Percentiles rank a stretch among this genome's conserved stretches.
Evolutionary conservation across 2,888 invertebrate species (phyloP).

Genomic region (Machimus atricapillus): DNA sequence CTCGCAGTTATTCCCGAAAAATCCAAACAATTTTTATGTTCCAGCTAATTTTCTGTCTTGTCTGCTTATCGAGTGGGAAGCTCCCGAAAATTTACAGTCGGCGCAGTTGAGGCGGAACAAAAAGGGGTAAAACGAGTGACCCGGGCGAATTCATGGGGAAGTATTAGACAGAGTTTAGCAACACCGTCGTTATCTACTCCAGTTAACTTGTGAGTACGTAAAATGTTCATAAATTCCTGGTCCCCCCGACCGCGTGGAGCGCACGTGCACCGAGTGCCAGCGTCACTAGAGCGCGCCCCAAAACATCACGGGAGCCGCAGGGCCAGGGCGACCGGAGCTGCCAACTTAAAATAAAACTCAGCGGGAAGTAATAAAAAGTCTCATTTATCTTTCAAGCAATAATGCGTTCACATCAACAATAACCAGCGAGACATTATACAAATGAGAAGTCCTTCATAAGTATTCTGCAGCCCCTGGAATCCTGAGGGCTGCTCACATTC

Average conservation of each 20-base stretch:
- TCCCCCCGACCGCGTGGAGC: neutral
- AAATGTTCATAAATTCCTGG: neutral
- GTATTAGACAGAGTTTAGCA: neutral
- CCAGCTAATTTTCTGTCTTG: neutral
- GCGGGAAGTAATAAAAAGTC: slow-evolving; percentile 37
- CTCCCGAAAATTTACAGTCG: neutral
- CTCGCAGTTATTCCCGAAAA: neutral
- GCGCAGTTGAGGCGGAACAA: neutral
- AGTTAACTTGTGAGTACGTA: neutral
- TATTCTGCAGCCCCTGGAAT: neutral
- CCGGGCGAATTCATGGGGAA: neutral
- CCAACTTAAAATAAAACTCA: slow-evolving; percentile 36
- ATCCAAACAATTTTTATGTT: neutral
- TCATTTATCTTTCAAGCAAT: slow-evolving; percentile 37
- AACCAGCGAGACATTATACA: slow-evolving; percentile 37
- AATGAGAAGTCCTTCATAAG: slow-evolving; percentile 34
- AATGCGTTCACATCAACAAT: slow-evolving; percentile 40
- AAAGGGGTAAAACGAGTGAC: neutral
- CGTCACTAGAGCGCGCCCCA: neutral
- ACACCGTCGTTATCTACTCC: neutral
- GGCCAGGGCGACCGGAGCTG: neutral
- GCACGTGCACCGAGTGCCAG: neutral
- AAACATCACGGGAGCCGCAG: neutral
- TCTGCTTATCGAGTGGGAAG: neutral
- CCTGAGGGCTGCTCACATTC: neutral